Evolutionary conservation across 2,113 vertebrate species (phyloP).

Genomic region (Indicator indicator): DNA sequence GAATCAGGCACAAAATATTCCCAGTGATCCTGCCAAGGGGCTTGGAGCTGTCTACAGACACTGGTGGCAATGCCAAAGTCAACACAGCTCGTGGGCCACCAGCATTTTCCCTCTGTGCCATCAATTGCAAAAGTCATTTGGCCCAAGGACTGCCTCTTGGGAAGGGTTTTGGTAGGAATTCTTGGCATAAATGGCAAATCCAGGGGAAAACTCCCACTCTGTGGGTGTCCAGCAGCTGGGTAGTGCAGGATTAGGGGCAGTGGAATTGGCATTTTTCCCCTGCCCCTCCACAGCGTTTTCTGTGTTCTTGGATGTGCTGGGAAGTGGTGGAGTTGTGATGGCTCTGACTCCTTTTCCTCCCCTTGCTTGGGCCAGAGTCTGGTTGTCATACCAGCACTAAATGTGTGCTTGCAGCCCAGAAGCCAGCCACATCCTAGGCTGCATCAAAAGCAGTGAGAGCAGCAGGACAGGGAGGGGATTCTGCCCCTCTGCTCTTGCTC

Average conservation of each 20-base stretch:
- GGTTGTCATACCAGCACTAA: not conserved
- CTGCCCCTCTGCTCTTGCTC: too few species aligned
- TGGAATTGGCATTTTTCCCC: not conserved
- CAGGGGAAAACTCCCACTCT: not conserved
- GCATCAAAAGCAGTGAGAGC: too few species aligned
- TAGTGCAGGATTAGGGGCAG: not conserved
- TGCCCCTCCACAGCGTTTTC: not conserved
- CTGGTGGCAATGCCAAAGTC: not conserved
- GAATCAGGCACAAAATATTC: not conserved
- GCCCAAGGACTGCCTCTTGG: not conserved
- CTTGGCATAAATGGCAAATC: not conserved
- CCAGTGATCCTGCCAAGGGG: not conserved
- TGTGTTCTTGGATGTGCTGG: not conserved
- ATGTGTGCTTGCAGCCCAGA: too few species aligned
- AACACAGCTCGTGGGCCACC: not conserved
- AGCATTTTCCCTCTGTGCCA: not conserved
- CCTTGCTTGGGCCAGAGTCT: not conserved
- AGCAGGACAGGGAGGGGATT: too few species aligned
- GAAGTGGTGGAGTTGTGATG: rapidly evolving
- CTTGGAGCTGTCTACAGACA: rapidly evolving
- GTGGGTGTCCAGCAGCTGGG: not conserved
- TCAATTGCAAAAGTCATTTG: not conserved
- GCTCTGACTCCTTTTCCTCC: not conserved
- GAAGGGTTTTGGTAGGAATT: not conserved
- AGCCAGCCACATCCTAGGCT: too few species aligned